Conservation (phyloP, 1,140 invertebrate species). For the Euura lappo region DNA sequence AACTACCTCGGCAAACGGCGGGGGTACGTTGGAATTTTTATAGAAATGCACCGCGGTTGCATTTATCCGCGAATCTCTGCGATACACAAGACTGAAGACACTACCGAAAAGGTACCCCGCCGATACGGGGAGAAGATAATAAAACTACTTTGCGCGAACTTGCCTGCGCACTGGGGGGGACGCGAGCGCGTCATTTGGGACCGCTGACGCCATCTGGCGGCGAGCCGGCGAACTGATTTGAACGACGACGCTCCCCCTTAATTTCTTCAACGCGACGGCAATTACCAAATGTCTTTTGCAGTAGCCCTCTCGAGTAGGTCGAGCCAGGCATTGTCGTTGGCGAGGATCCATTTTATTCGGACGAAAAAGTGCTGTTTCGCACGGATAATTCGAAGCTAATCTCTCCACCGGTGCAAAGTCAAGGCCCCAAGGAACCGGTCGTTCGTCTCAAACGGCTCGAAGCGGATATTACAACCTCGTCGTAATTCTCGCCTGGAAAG, state of each 20-base stretch:
- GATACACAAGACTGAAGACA: background rate
- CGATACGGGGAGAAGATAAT: background rate
- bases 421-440: too few relatives aligned
- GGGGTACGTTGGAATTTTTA: background rate
- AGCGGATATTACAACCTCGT: background rate
- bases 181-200: background rate
- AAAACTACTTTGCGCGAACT: background rate
- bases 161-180: background rate
- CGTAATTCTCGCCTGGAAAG: constrained; percentile 27
- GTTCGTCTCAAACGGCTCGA: too few relatives aligned
- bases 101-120: background rate
- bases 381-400: too few relatives aligned
- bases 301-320: too few relatives aligned
- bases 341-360: background rate
- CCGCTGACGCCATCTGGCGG: background rate
- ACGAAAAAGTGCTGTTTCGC: background rate
- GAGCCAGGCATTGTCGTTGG: background rate
- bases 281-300: background rate
- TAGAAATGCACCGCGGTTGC: background rate
- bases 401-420: too few relatives aligned
- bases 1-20: background rate
- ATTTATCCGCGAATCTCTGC: background rate
- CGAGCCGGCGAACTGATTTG: background rate
- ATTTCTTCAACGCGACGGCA: background rate
- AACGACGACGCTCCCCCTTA: background rate